phyloP scores from a whole-genome alignment of 2,888 invertebrate species.

The Ypsolopha scabrella region DNA sequence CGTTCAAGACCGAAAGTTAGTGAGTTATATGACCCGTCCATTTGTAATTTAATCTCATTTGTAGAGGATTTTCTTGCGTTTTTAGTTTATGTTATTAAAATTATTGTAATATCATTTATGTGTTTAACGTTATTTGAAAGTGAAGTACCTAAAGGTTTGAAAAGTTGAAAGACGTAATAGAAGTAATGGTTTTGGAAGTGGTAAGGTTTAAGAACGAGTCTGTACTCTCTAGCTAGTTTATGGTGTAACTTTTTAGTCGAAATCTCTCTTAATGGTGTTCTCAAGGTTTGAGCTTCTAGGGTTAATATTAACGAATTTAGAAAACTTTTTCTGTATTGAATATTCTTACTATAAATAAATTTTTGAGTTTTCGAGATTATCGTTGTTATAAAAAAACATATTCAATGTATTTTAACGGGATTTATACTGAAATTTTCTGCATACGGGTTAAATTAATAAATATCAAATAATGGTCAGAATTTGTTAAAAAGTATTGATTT shows the following conservation, averaged over 20 bases:
- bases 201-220: no score
- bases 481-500: no score
- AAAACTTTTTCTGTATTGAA: constrained; percentile 12
- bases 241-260: constrained; percentile 27
- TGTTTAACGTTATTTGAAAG: not conserved
- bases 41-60: constrained; percentile 36
- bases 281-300: constrained; percentile 58
- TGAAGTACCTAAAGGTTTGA: not conserved
- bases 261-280: constrained; percentile 31
- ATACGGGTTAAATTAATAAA: no score
- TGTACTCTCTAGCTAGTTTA: no score
- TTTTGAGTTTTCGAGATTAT: no score
- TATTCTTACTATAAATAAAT: not conserved
- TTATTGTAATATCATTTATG: not conserved
- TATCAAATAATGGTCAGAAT: no score
- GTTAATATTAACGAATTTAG: constrained; percentile 44
- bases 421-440: no score
- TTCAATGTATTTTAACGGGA: no score
- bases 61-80: constrained; percentile 6
- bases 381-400: no score
- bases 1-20: constrained; percentile 18
- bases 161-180: no score
- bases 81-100: constrained; percentile 3
- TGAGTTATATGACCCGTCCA: constrained; percentile 62
- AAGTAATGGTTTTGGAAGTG: no score